Conservation (phyloP, 1,140 invertebrate genomes). For the Aphaenogaster rudis region DNA sequence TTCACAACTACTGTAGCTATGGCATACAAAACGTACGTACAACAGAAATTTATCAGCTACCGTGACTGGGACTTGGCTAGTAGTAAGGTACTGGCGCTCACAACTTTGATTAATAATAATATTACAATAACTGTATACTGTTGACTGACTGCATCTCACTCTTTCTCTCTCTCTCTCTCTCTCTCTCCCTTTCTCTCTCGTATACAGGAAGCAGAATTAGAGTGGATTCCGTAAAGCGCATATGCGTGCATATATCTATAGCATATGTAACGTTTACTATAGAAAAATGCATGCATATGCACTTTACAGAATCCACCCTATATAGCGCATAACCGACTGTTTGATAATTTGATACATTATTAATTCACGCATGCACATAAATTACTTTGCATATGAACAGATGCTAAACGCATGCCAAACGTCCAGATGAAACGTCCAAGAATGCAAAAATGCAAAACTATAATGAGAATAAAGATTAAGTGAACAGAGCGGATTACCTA, state of each 20-base stretch:
- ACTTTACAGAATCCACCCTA: no score
- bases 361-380: constrained; percentile 25
- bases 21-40: background rate
- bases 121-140: background rate
- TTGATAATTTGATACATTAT: constrained; percentile 8
- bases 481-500: background rate
- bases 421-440: background rate
- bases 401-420: constrained; percentile 36
- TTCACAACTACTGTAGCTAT: background rate
- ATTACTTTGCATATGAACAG: constrained; percentile 6
- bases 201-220: constrained; percentile 1
- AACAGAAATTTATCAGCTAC: constrained; percentile 3
- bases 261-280: no score
- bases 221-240: no score
- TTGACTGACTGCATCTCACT: background rate
- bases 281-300: no score
- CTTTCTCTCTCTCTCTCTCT: no score
- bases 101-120: constrained; percentile 3
- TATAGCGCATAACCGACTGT: background rate
- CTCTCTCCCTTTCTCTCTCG: background rate
- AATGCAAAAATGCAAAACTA: constrained; percentile 36
- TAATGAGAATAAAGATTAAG: constrained; percentile 12
- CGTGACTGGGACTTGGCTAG: background rate
- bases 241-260: no score
- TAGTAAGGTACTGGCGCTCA: constrained; percentile 14